phyloP scores from a whole-genome alignment of 2,797 vertebrate species.

The Sebastes kiyomatsui region DNA sequence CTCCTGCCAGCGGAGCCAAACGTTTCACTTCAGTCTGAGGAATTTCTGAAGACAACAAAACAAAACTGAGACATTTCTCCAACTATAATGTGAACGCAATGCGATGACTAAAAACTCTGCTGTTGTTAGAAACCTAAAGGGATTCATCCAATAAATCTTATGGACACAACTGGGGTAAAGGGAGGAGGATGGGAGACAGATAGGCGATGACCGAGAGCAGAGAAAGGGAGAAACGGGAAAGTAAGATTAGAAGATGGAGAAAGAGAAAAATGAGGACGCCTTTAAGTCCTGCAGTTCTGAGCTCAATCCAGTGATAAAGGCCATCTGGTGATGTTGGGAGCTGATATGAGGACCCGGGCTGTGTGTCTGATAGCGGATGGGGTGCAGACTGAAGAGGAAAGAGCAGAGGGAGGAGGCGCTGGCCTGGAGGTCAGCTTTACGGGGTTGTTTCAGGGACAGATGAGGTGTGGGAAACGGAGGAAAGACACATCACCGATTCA shows the following conservation, averaged over 20 bases:
- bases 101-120: background rate
- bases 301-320: conserved; percentile 53
- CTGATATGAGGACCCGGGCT: conserved; percentile 59
- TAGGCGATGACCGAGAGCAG: background rate
- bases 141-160: background rate
- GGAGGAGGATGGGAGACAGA: background rate
- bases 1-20: conserved; percentile 31
- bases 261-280: conserved; percentile 21
- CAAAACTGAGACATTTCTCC: background rate
- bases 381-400: conserved; percentile 59
- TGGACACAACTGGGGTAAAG: background rate
- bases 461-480: conserved; percentile 70
- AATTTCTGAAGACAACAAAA: conserved; percentile 43
- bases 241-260: conserved; percentile 25
- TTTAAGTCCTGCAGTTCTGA: conserved; percentile 37
- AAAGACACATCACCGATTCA: conserved; percentile 26
- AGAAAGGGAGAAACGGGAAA: conserved; percentile 10
- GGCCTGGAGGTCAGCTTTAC: conserved; percentile 54
- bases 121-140: background rate
- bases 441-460: conserved; percentile 44
- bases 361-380: conserved; percentile 21
- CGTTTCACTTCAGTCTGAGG: conserved; percentile 28
- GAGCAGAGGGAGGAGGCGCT: conserved; percentile 37
- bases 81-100: background rate
- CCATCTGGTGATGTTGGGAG: conserved; percentile 59